A percentile compares a stretch with the other conserved stretches of the same genome.
Conservation (phyloP, 2,113 vertebrate genomes). For the Anarhynchus alexandrinus region DNA sequence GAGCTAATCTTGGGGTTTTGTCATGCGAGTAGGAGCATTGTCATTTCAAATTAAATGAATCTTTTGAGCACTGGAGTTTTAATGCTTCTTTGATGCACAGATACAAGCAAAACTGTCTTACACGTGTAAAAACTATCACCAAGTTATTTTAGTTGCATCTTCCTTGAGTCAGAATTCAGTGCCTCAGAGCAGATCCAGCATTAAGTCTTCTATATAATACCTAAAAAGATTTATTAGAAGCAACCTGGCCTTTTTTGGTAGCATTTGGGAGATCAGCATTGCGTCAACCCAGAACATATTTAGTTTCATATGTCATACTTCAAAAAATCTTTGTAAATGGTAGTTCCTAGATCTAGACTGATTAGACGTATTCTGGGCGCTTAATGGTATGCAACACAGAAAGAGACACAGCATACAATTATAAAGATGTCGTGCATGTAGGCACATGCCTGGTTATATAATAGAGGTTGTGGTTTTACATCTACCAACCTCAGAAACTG, state of each 20-base stretch:
- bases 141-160: conserved; percentile 29
- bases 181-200: neutral
- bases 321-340: neutral
- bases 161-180: neutral
- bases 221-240: conserved; percentile 8
- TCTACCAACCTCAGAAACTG: neutral
- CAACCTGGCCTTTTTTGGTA: conserved; percentile 45
- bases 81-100: neutral
- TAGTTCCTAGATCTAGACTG: neutral
- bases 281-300: neutral
- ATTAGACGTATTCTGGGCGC: conserved; percentile 9
- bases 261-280: neutral
- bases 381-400: neutral
- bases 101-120: neutral
- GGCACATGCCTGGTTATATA: conserved; percentile 30
- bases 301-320: conserved; percentile 5
- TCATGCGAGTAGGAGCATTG: conserved; percentile 37
- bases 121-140: neutral
- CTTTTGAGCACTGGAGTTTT: conserved; percentile 33
- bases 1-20: conserved; percentile 15
- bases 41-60: conserved; percentile 38
- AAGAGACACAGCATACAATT: neutral
- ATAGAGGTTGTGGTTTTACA: neutral
- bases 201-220: neutral
- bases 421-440: conserved; percentile 28